phyloP scores from a whole-genome alignment of 2,113 vertebrate genomes.

The Microcebus jonahi region DNA sequence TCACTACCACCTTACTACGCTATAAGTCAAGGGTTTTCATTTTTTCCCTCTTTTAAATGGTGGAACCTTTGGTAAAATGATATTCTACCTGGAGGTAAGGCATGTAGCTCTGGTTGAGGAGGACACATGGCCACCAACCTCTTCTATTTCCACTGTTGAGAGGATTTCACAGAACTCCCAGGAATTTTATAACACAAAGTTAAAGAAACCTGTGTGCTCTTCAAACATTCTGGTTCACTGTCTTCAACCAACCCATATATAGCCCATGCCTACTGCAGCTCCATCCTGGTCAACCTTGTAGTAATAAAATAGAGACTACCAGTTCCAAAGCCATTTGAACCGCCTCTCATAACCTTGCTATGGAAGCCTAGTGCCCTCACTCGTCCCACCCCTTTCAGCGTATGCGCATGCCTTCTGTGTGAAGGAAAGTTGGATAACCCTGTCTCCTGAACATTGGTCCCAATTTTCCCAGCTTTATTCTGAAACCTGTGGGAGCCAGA shows the following conservation, averaged over 20 bases:
- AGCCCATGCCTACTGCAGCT: background rate
- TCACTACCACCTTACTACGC: background rate
- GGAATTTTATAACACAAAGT: background rate
- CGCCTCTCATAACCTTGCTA: background rate
- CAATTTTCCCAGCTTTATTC: background rate
- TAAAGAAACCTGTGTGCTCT: background rate
- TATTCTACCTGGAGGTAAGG: constrained; percentile 3
- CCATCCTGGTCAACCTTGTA: background rate
- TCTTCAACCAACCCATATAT: background rate
- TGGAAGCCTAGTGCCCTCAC: background rate
- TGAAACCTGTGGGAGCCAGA: background rate
- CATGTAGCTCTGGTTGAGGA: background rate
- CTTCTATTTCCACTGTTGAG: background rate
- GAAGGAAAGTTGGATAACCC: background rate
- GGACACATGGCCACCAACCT: background rate
- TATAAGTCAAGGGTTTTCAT: background rate
- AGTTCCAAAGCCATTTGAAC: background rate
- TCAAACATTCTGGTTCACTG: background rate
- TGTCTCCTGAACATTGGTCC: background rate
- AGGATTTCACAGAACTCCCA: background rate
- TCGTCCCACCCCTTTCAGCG: background rate
- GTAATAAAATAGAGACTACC: background rate
- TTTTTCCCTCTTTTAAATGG: background rate
- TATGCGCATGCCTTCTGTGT: background rate
- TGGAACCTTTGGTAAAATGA: background rate